phyloP scores from a whole-genome alignment of 1,140 invertebrate species.

The Phthorimaea operculella region DNA sequence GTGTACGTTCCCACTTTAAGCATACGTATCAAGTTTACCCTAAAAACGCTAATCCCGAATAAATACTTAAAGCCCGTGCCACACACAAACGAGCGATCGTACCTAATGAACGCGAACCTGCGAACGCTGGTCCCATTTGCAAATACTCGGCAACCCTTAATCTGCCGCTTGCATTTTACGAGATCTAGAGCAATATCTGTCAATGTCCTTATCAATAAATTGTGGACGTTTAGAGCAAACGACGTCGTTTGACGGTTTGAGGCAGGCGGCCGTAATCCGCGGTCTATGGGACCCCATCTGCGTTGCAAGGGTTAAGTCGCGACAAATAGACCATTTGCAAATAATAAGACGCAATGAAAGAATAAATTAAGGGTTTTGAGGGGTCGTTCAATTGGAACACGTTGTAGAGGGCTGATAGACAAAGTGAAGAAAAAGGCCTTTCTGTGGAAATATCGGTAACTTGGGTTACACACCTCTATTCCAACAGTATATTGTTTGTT shows the following conservation, averaged over 20 bases:
- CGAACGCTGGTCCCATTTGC: constrained; percentile 54
- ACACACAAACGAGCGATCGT: constrained; percentile 13
- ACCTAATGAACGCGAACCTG: constrained; percentile 50
- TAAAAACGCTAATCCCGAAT: neutral
- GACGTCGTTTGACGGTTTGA: constrained; percentile 61
- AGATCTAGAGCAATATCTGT: constrained; percentile 61
- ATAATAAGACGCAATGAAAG: constrained; percentile 67
- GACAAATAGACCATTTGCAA: constrained; percentile 68
- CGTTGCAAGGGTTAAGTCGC: constrained; percentile 63
- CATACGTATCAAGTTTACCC: too few species aligned
- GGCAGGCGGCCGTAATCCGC: constrained; percentile 50
- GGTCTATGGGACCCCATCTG: constrained; percentile 59
- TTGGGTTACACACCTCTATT: too few species aligned
- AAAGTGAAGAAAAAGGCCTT: too few species aligned
- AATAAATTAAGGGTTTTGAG: constrained; percentile 54
- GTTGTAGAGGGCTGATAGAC: neutral
- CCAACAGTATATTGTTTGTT: too few species aligned
- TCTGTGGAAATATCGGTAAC: too few species aligned
- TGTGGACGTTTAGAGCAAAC: constrained; percentile 57
- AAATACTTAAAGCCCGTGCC: neutral
- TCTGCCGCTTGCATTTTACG: constrained; percentile 63
- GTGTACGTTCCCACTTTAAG: too few species aligned
- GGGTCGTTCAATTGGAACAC: constrained; percentile 1
- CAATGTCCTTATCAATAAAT: constrained; percentile 68
- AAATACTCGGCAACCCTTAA: constrained; percentile 55